phyloP scores from a whole-genome alignment of 2,888 invertebrate genomes.

The Ariolimax columbianus region DNA sequence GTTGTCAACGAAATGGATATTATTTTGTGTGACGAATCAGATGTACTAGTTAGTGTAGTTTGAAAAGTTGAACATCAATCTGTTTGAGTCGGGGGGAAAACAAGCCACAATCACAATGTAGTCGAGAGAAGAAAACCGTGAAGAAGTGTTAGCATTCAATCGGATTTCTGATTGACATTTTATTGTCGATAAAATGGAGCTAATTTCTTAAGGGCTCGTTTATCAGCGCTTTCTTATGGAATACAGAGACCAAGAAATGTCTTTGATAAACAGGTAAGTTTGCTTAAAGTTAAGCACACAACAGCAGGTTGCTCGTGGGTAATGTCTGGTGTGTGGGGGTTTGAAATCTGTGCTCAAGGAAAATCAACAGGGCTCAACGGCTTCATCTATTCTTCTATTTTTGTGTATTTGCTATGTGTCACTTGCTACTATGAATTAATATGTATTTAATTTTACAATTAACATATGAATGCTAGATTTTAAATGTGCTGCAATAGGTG shows the following conservation, averaged over 20 bases:
- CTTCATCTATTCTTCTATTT: background rate
- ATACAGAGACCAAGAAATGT: slow-evolving; percentile 15
- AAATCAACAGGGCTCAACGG: background rate
- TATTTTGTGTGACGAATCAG: background rate
- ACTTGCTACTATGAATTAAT: background rate
- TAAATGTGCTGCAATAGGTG: no score
- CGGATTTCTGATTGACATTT: slow-evolving; percentile 36
- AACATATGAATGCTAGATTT: no score
- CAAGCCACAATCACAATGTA: slow-evolving; percentile 38
- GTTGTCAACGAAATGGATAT: slow-evolving; percentile 32
- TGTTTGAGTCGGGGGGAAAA: background rate
- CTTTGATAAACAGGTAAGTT: slow-evolving; percentile 35
- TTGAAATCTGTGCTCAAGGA: background rate
- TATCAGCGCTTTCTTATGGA: background rate
- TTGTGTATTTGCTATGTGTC: background rate
- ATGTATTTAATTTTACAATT: background rate
- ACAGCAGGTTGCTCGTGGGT: slow-evolving; percentile 18
- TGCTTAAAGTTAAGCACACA: background rate
- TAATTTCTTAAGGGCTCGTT: background rate
- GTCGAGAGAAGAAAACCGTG: slow-evolving; percentile 33
- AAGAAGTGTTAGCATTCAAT: slow-evolving; percentile 21
- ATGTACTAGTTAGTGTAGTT: slow-evolving; percentile 24
- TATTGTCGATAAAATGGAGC: slow-evolving; percentile 23
- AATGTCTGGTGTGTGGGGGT: background rate
- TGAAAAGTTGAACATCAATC: slow-evolving; percentile 9